Base-by-base conservation (phyloP, 2,113 vertebrate genomes). In the Piaya cayana region DNA sequence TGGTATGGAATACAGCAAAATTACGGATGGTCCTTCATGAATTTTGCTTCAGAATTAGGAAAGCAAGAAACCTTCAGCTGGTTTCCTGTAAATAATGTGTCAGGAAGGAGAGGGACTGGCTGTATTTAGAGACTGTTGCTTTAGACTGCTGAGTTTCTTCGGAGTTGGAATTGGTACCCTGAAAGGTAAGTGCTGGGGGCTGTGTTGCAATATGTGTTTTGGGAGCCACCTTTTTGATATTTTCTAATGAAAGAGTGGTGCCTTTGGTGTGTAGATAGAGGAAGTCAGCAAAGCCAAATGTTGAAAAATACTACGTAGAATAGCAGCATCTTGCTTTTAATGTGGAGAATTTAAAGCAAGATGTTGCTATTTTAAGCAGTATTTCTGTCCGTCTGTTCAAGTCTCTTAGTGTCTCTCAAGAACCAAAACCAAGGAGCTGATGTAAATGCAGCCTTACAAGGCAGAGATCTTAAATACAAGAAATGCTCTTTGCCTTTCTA, bases 291-390 rank as follows among this genome's bases (percentile, higher is more conserved):
- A 91, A 88, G 34, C 75, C 47, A 34, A 59, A 67, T 74, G 25
- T 47, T 95, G 45, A 88, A 77, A 39, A 39, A 39, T 39, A 39
- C 39, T 39, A 39, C 12, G 39, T 39, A 39, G 39, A 39, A 39
- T 39, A 39, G 39, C 39, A 39, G 12, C 39, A 39, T 39, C 39
- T 39, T 39, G 39, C 71, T 84, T 80, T 92, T 56, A 47, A 39
- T 88, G 86, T 71, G 26, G 47, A 90, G 94, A 86, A 86, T 26
- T 74, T 63, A 56, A 80, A 80, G 72, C 80, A 88, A 91, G 91
- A 86, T 93, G 82, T 90, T 92, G 42, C 64, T 94, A 63, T 95
- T 91, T 94, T 70, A 86, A 92, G 55, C 12, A 82, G 42, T 59
- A 80, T 82, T 93, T 82, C 53, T 85, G 67, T 92, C 95, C 78